phyloP scores from a whole-genome alignment of 2,113 vertebrate species.

The Macquaria ambigua region DNA sequence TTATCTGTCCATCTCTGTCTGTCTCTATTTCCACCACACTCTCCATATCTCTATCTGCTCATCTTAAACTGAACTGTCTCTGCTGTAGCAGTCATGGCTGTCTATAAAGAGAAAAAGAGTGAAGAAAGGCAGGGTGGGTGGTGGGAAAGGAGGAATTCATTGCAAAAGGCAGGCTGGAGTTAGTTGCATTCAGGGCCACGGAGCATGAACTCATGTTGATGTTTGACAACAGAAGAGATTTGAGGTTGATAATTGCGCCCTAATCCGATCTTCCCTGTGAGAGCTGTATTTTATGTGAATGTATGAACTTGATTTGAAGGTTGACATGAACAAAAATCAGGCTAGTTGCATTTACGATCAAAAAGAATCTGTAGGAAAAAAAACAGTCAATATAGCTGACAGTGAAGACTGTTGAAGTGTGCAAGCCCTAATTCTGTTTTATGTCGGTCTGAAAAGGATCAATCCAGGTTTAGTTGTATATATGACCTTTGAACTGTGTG shows the following conservation, averaged over 20 bases:
- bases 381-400: neutral
- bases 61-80: conserved; percentile 16
- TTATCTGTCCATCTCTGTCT: conserved; percentile 66
- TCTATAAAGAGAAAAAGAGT: neutral
- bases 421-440: neutral
- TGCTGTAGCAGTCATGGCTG: neutral
- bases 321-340: neutral
- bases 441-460: neutral
- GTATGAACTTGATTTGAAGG: neutral
- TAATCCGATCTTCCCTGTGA: neutral
- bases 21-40: conserved; percentile 46
- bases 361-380: neutral
- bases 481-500: neutral
- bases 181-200: neutral
- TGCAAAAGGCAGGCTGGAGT: conserved; percentile 2
- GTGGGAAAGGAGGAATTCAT: neutral
- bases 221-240: conserved; percentile 24
- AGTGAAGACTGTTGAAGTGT: neutral
- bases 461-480: neutral
- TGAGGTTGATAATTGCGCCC: conserved; percentile 2
- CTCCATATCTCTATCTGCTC: conserved; percentile 26
- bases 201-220: neutral
- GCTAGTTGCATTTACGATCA: neutral
- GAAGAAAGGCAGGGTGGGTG: neutral
- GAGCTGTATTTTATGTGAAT: neutral